phyloP scores from a whole-genome alignment of 1,140 invertebrate species.

The Papilio aristodemus region DNA sequence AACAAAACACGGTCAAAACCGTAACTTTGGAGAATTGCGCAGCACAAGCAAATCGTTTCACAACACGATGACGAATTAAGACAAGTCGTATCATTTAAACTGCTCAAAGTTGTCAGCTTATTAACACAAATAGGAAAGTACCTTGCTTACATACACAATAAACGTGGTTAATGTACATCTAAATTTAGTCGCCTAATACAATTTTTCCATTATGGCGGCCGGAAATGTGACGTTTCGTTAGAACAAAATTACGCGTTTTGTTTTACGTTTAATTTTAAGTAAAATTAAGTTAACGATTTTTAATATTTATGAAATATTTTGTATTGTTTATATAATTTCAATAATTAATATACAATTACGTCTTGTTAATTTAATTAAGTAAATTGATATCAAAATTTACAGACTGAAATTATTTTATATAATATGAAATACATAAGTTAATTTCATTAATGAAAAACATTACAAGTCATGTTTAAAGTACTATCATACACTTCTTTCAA shows the following conservation, averaged over 20 bases:
- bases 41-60: slow-evolving; percentile 52
- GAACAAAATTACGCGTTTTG: slow-evolving; percentile 43
- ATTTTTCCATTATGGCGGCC: slow-evolving; percentile 64
- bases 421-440: not conserved
- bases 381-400: not conserved
- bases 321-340: not conserved
- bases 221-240: slow-evolving; percentile 56
- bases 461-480: not conserved
- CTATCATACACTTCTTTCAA: not conserved
- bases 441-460: not conserved
- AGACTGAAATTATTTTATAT: not conserved
- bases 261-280: slow-evolving; percentile 41
- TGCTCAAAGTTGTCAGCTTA: slow-evolving; percentile 41
- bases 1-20: slow-evolving; percentile 71
- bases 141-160: slow-evolving; percentile 40
- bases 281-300: not conserved
- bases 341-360: not conserved
- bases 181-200: slow-evolving; percentile 56
- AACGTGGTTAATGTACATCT: slow-evolving; percentile 36
- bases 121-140: slow-evolving; percentile 35
- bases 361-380: not conserved
- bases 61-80: slow-evolving; percentile 49
- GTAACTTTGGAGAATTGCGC: slow-evolving; percentile 53
- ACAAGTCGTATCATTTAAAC: slow-evolving; percentile 42
- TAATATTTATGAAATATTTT: not conserved